Evolutionary conservation across 1,140 invertebrate genomes (phyloP).

Genomic region (Pseudomyrmex cubaensis): DNA sequence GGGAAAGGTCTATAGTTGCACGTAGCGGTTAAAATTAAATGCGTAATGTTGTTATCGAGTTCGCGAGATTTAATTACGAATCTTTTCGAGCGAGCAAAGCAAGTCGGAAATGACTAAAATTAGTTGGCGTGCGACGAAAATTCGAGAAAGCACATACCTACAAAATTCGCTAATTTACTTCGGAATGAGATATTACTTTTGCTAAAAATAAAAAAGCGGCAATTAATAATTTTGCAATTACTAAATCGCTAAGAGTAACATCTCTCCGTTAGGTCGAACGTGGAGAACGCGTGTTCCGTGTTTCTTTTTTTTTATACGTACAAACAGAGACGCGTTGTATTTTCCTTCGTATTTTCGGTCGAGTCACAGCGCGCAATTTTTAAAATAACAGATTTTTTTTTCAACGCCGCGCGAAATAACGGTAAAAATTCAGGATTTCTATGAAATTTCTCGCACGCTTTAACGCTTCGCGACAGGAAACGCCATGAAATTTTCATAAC

Average conservation of each 20-base stretch:
- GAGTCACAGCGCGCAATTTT: not conserved
- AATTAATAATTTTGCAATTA: too few species aligned
- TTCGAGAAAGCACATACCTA: too few species aligned
- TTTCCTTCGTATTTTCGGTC: too few species aligned
- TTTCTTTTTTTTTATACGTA: too few species aligned
- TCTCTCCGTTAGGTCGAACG: not conserved
- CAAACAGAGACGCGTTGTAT: too few species aligned
- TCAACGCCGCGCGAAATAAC: conserved; percentile 13
- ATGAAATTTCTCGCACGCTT: conserved; percentile 12
- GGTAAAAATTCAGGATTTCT: conserved; percentile 11
- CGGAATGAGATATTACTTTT: too few species aligned
- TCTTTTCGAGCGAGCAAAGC: not conserved
- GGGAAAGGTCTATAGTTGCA: conserved; percentile 22
- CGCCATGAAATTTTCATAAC: conserved; percentile 27
- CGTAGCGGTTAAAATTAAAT: conserved; percentile 21
- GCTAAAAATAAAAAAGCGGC: too few species aligned
- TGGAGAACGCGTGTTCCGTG: too few species aligned
- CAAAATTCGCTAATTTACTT: too few species aligned
- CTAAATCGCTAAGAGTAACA: not conserved
- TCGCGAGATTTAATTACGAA: conserved; percentile 2
- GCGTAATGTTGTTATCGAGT: not conserved
- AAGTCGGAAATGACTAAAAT: conserved; percentile 22
- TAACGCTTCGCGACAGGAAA: conserved; percentile 15
- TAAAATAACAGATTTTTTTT: conserved; percentile 24
- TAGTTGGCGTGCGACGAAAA: not conserved